Evolutionary conservation across 2,113 vertebrate species (phyloP).

Genomic region (Peromyscus leucopus): DNA sequence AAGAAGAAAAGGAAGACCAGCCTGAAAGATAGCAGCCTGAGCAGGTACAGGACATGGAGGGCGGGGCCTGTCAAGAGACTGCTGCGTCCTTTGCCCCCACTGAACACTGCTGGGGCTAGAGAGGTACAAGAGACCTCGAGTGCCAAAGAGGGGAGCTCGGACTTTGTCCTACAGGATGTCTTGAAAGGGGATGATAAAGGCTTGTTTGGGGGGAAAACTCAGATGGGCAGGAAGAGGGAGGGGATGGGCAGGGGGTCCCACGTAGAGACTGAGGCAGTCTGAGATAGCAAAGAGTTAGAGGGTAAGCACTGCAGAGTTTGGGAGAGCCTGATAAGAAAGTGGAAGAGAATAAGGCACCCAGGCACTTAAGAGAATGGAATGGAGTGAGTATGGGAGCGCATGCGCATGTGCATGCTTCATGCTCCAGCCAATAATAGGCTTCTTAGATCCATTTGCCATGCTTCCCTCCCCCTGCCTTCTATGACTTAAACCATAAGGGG

Average conservation of each 20-base stretch:
- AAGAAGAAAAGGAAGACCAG: not conserved
- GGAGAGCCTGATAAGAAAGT: too few relatives aligned
- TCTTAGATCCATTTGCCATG: not conserved
- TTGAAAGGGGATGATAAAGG: not conserved
- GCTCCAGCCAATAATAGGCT: not conserved
- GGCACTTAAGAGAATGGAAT: not conserved
- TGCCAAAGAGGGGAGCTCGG: not conserved
- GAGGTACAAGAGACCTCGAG: accelerated
- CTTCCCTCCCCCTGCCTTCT: not conserved
- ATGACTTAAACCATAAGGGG: not conserved
- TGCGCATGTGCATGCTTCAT: too few relatives aligned
- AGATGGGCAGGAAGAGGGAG: not conserved
- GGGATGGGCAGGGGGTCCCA: too few relatives aligned
- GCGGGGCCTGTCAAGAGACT: accelerated
- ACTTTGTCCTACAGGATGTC: accelerated
- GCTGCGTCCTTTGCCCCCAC: accelerated
- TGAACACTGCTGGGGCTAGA: accelerated
- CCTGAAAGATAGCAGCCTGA: accelerated
- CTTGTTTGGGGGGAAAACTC: not conserved
- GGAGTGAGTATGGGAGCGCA: not conserved
- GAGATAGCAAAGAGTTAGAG: too few relatives aligned
- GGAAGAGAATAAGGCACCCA: not conserved
- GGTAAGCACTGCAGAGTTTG: accelerated
- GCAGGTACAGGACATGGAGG: accelerated
- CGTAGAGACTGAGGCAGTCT: not conserved